phyloP scores from a whole-genome alignment of 2,113 vertebrate species.

The Saccopteryx bilineata region DNA sequence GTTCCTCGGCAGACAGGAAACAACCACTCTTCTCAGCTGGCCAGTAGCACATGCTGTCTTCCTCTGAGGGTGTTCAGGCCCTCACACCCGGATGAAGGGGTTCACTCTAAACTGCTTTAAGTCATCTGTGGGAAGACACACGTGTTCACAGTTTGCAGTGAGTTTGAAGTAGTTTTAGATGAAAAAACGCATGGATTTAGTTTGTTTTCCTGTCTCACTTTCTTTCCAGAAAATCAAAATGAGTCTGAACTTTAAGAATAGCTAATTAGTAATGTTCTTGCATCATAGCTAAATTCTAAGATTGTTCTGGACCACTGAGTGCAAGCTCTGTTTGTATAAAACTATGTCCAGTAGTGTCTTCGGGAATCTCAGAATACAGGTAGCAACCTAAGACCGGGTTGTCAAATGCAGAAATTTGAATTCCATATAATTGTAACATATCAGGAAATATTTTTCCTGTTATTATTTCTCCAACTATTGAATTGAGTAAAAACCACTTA shows the following conservation, averaged over 20 bases:
- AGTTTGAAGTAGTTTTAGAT: not conserved
- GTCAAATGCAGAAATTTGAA: slow-evolving; percentile 1
- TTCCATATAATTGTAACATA: not conserved
- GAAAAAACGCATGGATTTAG: not conserved
- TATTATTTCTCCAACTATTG: not conserved
- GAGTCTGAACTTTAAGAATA: slow-evolving; percentile 36
- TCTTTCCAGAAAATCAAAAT: slow-evolving; percentile 22
- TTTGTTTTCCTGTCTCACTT: not conserved
- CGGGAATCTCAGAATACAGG: not conserved
- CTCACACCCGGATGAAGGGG: slow-evolving; percentile 31
- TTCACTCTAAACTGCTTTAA: not conserved
- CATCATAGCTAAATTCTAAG: not conserved
- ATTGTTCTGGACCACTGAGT: slow-evolving; percentile 34
- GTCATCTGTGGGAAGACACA: not conserved
- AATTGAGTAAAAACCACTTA: slow-evolving; percentile 15
- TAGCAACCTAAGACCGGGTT: not conserved
- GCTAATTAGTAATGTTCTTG: not conserved
- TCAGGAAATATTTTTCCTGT: not conserved
- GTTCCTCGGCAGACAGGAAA: slow-evolving; percentile 40
- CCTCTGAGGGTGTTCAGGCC: slow-evolving; percentile 49
- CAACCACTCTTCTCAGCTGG: not conserved
- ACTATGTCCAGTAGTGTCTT: not conserved
- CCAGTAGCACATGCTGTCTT: slow-evolving; percentile 21
- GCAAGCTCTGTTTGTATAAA: slow-evolving; percentile 36
- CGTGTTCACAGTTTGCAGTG: not conserved